Base-by-base conservation (phyloP, 2,797 vertebrate species). In the Natrix natrix region DNA sequence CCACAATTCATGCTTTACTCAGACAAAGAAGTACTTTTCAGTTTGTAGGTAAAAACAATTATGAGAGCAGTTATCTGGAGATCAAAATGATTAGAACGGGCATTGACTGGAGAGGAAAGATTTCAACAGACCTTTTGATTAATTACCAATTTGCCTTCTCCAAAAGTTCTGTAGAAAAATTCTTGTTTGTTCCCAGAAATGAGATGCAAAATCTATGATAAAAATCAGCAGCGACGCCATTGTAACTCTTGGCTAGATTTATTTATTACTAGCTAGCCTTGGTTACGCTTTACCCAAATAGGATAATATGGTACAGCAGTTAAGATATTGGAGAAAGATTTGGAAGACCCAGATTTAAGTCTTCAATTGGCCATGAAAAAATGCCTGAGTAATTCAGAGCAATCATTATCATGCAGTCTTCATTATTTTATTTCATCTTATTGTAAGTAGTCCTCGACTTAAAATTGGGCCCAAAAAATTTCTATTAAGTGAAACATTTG, bases 1-100 rank as follows among this genome's bases (percentile, higher is more conserved):
- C 92, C 55, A 61, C 69, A 91, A 10, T 89, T 94, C 54, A 48
- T 90, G 0, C 95, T 95, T 94, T 87, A 10, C 48, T 28, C 60
- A 83, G 95, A 93, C 56, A 86, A 54, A 63, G 26, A 69, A 86
- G 20, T 8, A 1, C 8, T 91, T 32, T 89, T 1, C 90, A 2
- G 0, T 93, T 89, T 63, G 86, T 90, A 3, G 37, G 8, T n/a
- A 52, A 28, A 94, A 91, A 86, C 89, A 88, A 0, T 5, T 7
- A 0, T 12, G 11, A 93, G 54, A 61, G 20, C 32, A 26, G 22
- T 28, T 88, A 56, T 7, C 48, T 0, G 26, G 32, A 57, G 26
- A 57, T 32, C 92, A 57, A 94, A 93, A 94, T 93, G 60, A 86
- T 90, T 16, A 5, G 37, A 0, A 57, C 0, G 88, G 93, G 54